A percentile compares a stretch with the other conserved stretches of the same genome.
Evolutionary conservation across 2,888 invertebrate species (phyloP).

Genomic region (Petrolisthes cinctipes): DNA sequence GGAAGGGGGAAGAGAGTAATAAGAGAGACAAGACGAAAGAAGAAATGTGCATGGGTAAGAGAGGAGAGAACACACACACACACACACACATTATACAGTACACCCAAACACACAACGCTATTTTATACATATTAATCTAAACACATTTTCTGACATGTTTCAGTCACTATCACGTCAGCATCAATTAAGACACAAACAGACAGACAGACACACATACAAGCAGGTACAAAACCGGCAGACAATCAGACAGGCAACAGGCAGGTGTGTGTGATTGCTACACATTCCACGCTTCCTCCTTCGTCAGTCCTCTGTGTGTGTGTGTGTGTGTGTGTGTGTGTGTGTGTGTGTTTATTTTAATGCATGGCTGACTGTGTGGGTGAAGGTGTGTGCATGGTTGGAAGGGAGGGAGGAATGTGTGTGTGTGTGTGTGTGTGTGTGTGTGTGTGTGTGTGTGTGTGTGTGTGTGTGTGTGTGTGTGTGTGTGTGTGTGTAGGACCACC

Average conservation of each 20-base stretch:
- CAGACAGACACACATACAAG: background rate
- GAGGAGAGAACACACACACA: conserved; percentile 12
- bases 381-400: background rate
- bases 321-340: conserved; percentile 1
- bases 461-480: conserved; percentile 1
- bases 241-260: background rate
- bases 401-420: background rate
- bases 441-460: background rate
- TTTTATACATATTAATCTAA: too few species aligned
- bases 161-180: too few species aligned
- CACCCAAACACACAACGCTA: background rate
- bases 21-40: too few species aligned
- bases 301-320: background rate
- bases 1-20: too few species aligned
- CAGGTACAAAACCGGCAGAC: background rate
- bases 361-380: background rate
- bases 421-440: background rate
- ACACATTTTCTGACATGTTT: too few species aligned
- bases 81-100: background rate
- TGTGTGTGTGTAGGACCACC: background rate
- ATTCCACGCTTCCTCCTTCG: too few species aligned
- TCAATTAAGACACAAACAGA: background rate
- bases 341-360: background rate
- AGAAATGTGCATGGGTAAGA: too few species aligned
- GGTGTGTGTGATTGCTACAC: background rate